Conservation (phyloP, 2,888 invertebrate genomes). For the Pseudanteris insignis region DNA sequence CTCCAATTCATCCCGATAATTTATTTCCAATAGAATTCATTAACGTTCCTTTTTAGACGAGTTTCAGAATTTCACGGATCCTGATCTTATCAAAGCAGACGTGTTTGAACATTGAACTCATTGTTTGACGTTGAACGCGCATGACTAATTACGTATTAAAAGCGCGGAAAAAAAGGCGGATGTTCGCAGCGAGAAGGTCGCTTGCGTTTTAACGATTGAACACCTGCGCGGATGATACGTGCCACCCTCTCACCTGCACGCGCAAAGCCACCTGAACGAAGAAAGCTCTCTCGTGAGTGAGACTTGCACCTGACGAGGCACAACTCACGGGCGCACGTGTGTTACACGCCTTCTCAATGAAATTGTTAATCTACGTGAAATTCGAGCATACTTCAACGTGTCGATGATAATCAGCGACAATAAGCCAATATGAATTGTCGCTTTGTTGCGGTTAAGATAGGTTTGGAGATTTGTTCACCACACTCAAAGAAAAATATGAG, state of each 20-base stretch:
- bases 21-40: too few relatives aligned
- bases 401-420: not conserved
- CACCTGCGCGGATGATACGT: constrained; percentile 51
- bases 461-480: too few relatives aligned
- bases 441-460: too few relatives aligned
- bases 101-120: too few relatives aligned
- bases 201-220: constrained; percentile 48
- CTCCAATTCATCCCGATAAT: too few relatives aligned
- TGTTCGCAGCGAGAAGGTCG: constrained; percentile 48
- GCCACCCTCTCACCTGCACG: constrained; percentile 54
- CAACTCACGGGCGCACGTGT: constrained; percentile 4
- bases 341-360: constrained; percentile 2
- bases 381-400: not conserved
- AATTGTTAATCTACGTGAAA: not conserved
- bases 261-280: constrained; percentile 54
- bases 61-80: too few relatives aligned
- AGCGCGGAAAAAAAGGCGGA: constrained; percentile 18
- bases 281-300: constrained; percentile 40
- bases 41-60: too few relatives aligned
- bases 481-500: too few relatives aligned
- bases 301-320: constrained; percentile 44
- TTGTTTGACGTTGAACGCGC: too few relatives aligned
- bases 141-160: constrained; percentile 28
- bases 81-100: too few relatives aligned
- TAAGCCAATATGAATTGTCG: too few relatives aligned